A percentile compares a stretch with the other conserved stretches of the same genome.
These are phyloP conservation scores for Puntigrus tetrazona DNA, from an alignment of 2,113 vertebrate genomes.

Conservation along the genomic window DNA sequence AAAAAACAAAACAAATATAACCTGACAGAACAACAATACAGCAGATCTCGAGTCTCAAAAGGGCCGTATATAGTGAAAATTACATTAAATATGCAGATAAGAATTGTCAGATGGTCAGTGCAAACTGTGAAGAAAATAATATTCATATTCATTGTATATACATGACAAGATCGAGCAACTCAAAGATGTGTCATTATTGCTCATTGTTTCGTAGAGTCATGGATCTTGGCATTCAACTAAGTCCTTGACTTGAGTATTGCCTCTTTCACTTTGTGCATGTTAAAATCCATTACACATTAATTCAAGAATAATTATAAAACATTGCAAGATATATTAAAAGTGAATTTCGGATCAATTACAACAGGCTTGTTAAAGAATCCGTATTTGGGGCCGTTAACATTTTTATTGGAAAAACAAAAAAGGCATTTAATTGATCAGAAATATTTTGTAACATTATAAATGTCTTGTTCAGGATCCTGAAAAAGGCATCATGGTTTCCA, in stretches of 20 bases:
- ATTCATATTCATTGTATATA: not conserved
- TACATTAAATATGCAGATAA: not conserved
- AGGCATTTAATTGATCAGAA: not conserved
- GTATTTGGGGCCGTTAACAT: not conserved
- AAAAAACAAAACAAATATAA: not conserved
- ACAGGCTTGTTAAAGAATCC: not conserved
- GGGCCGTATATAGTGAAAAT: not conserved
- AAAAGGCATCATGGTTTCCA: not conserved
- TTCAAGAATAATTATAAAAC: not conserved
- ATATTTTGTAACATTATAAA: too few species aligned
- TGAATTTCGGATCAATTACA: not conserved
- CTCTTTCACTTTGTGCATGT: not conserved
- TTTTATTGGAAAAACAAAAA: not conserved
- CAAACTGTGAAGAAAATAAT: not conserved
- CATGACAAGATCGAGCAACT: not conserved
- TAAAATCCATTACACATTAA: not conserved
- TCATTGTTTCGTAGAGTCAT: not conserved
- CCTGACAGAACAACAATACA: not conserved
- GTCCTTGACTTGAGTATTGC: slow-evolving; percentile 18
- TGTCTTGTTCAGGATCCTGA: too few species aligned
- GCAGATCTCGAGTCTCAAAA: not conserved
- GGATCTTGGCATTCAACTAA: not conserved
- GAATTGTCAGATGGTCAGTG: not conserved
- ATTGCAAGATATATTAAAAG: not conserved
- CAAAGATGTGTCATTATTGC: slow-evolving; percentile 21